Base-by-base conservation (phyloP, 1,140 invertebrate genomes). In the Pseudomyrmex cubaensis region DNA sequence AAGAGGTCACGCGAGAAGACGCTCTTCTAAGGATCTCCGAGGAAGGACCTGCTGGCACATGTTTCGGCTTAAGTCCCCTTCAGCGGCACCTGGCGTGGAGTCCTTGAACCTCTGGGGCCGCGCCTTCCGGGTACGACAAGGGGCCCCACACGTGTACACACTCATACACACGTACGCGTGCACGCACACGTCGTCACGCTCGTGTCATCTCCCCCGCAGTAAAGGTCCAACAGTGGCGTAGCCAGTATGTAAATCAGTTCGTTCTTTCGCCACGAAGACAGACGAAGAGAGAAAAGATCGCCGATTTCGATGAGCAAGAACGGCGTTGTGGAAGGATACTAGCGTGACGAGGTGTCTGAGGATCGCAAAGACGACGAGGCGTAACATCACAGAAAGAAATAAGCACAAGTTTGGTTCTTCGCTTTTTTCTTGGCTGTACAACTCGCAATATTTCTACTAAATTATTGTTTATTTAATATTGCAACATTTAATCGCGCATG, bases 61-160 rank as follows among this genome's bases (percentile, higher is more conserved):
- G 91, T 90, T 91, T 91, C 86, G 90, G 85, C 87, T 90, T 87
- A 85, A 91, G 86, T 91, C 89, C 85, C 89, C 84, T 84, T 64
- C 74, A 90, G 92, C 92, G 93, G 92, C 93, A 93, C 93, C 93
- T 93, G 92, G 91, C 91, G 92, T 90, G 61, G 64, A 92, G 91
- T 89, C 89, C 90, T 90, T 92, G 92, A 93, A 93, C 89, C 90
- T 90, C 88, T 78, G 73, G 86, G 82, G 86, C 89, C 90, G 91
- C 90, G 85, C 90, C 93, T 94, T 93, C 93, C 93, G 92, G 93
- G 93, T 93, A 90, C 76, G 86, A 86, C 22, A 52, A 83, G 85
- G 87, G 80, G 78, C 59, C 64, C 59, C 75, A 86, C 67, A 89
- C 90, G 82, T 86, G 86, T 85, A 90, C 84, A 66, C 77, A 86